phyloP scores from a whole-genome alignment of 2,113 vertebrate genomes.

The Abramis brama region DNA sequence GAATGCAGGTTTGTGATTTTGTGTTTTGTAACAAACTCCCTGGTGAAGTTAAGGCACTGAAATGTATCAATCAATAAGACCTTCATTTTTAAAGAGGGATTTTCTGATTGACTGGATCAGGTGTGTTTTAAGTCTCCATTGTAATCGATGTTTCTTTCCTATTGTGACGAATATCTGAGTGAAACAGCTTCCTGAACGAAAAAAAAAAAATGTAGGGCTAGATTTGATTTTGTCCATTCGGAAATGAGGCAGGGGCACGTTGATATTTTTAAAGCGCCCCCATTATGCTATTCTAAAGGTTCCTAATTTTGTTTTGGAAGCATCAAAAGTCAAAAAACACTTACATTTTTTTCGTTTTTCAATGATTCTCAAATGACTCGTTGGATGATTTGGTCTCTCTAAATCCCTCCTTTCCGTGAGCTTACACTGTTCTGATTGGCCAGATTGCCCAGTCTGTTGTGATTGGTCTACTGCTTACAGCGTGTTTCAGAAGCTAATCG shows the following conservation, averaged over 20 bases:
- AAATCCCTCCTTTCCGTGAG: no score
- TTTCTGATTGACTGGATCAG: neutral
- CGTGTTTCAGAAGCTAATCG: no score
- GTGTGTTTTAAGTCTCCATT: neutral
- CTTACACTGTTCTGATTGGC: no score
- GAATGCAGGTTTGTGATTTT: slow-evolving; percentile 88
- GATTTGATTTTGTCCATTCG: neutral
- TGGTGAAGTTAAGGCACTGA: neutral
- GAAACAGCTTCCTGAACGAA: neutral
- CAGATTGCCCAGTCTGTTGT: no score
- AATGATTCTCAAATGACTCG: no score
- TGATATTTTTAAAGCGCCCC: no score
- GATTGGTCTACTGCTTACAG: no score
- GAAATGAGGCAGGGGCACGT: neutral
- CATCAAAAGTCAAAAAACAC: no score
- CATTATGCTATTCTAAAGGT: no score
- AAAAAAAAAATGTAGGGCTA: neutral
- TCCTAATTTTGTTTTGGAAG: no score
- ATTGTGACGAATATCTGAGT: neutral
- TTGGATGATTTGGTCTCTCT: no score
- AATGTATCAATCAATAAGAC: neutral
- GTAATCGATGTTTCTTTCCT: neutral
- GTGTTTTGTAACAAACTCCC: neutral
- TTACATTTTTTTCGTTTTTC: no score
- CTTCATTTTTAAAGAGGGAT: neutral